Evolutionary conservation across 2,113 vertebrate genomes (phyloP), one percentile per base, ranked within the genome.

Genomic region (Dryoscopus gambensis): DNA sequence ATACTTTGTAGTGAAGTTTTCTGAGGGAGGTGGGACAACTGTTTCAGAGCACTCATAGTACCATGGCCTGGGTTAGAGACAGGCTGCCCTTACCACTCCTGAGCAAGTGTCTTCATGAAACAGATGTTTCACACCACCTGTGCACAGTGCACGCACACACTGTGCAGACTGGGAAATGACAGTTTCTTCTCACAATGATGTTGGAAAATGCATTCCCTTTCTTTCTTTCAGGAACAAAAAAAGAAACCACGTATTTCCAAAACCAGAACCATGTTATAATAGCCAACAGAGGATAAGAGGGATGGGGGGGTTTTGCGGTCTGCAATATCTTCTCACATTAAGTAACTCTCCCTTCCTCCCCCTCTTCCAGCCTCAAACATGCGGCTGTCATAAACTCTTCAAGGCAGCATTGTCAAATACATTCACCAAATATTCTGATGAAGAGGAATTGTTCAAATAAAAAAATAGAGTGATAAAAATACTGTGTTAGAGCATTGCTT

Each of bases 101-200:
- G 47, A 83, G 24, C 15, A 71, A 63, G 35, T 15, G 22, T 22
- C 44, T 52, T 56, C 49, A 23, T 7, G n/a, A 78, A 76, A 67
- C 2, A 3, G 39, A 67, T 5, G 2, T 60, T 8, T 57, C 40
- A 74, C 12, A 7, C 10, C 13, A 56, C 69, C 59, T 30, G 50
- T 1, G 0, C 4, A 5, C 3, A 30, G 22, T 4, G 10, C 52
- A 44, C 1, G 0, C 12, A 31, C 39, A 57, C 12, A 8, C 57
- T 79, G 57, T 11, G 5, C 35, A 25, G 30, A 17, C 60, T 56
- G 35, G 35, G 39, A 8, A 57, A 56, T 2, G 11, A 37, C 46
- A 63, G 39, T 20, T 86, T 23, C 27, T 63, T 47, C 55, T 81
- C 52, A 59, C 9, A 28, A 6, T 55, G 27, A n/a, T 1, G 1